Evolutionary conservation across 2,113 vertebrate species (phyloP).

Genomic region (Paracyprichromis sp.): DNA sequence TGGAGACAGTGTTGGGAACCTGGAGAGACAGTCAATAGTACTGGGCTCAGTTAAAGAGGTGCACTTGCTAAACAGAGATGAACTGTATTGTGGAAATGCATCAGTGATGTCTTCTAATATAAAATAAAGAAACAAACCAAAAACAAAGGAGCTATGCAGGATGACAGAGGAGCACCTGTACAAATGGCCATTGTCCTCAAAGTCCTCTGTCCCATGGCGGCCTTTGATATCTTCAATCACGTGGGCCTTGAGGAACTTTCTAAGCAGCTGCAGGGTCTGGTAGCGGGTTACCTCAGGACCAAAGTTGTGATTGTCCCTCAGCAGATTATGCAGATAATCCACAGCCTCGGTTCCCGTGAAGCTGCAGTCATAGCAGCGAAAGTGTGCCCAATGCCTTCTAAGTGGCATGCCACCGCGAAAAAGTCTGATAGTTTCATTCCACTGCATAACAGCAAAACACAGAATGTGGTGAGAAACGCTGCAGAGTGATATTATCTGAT

Average conservation of each 20-base stretch:
- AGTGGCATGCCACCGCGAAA: slow-evolving; percentile 53
- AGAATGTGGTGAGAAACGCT: not conserved
- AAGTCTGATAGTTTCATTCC: slow-evolving; percentile 65
- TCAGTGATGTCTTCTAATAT: not conserved
- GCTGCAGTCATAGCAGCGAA: slow-evolving; percentile 54
- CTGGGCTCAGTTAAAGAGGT: not conserved
- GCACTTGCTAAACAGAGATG: not conserved
- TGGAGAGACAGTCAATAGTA: not conserved
- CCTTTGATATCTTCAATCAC: slow-evolving; percentile 62
- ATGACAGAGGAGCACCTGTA: slow-evolving; percentile 33
- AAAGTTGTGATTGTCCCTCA: slow-evolving; percentile 56
- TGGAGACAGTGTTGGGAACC: slow-evolving; percentile 54
- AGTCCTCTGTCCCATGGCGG: slow-evolving; percentile 56
- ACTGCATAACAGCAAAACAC: slow-evolving; percentile 15
- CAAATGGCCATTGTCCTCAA: slow-evolving; percentile 51
- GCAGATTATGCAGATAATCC: slow-evolving; percentile 55
- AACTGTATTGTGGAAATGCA: not conserved
- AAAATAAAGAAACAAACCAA: not conserved
- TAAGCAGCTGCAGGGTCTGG: slow-evolving; percentile 60
- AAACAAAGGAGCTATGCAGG: not conserved
- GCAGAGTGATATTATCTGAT: not conserved
- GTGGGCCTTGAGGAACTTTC: slow-evolving; percentile 60
- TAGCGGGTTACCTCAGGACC: slow-evolving; percentile 59
- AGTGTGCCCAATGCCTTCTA: slow-evolving; percentile 57
- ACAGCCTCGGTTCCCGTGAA: slow-evolving; percentile 55